These are phyloP conservation scores for Drosophila novamexicana DNA, from an alignment of 1,140 invertebrate species.

Conservation along the genomic window DNA sequence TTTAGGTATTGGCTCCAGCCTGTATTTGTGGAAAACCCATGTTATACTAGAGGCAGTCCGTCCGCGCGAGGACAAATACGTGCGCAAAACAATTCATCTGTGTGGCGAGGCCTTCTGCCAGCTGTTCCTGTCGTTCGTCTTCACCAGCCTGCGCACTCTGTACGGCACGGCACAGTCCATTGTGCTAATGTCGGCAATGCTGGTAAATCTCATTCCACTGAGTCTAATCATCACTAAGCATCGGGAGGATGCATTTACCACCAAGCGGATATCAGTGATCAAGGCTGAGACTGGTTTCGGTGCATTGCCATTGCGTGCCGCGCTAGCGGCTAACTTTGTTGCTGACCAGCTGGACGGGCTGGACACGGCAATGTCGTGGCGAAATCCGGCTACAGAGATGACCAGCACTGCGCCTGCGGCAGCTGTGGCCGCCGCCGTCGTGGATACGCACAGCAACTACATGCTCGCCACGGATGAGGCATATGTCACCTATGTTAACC, in stretches of 20 bases:
- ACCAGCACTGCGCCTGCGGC: constrained; percentile 24
- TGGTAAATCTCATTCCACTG: constrained; percentile 79
- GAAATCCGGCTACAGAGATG: constrained; percentile 55
- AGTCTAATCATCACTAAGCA: constrained; percentile 82
- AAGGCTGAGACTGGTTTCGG: constrained; percentile 71
- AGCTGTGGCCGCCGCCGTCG: constrained; percentile 63
- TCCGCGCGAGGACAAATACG: constrained; percentile 81
- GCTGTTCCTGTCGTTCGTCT: constrained; percentile 79
- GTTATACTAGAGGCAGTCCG: constrained; percentile 82
- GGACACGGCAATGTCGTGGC: constrained; percentile 62
- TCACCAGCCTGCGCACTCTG: constrained; percentile 79
- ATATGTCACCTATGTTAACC: constrained; percentile 80
- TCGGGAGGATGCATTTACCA: constrained; percentile 76
- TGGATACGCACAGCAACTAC: constrained; percentile 74
- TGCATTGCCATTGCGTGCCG: constrained; percentile 61
- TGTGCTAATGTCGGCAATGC: constrained; percentile 76
- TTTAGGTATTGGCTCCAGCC: constrained; percentile 76
- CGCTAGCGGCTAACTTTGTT: constrained; percentile 62
- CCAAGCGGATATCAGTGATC: constrained; percentile 79
- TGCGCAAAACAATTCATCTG: constrained; percentile 77
- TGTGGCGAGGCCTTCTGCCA: constrained; percentile 83
- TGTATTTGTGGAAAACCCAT: constrained; percentile 79
- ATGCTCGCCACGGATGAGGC: constrained; percentile 80
- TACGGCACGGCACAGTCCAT: constrained; percentile 80
- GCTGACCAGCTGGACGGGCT: constrained; percentile 79